phyloP scores from a whole-genome alignment of 1,140 invertebrate genomes.

The Armadillidium nasatum region DNA sequence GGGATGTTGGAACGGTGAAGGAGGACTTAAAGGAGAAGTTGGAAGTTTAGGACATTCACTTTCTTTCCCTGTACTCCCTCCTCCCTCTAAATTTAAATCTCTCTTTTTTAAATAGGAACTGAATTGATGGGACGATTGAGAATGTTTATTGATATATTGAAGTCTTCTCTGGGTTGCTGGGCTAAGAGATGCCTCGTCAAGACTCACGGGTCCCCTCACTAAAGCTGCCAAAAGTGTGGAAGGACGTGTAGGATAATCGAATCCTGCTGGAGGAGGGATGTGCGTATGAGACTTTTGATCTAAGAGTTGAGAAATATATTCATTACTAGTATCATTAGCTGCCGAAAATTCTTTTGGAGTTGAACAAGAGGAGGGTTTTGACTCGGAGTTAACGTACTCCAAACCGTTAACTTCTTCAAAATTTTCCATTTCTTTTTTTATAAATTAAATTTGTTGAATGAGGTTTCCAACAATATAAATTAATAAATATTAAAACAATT shows the following conservation, averaged over 20 bases:
- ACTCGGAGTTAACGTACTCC: too few species aligned
- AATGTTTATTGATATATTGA: conserved; percentile 26
- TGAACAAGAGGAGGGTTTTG: too few species aligned
- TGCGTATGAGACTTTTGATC: conserved; percentile 36
- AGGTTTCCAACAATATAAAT: too few species aligned
- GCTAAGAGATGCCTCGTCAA: conserved; percentile 34
- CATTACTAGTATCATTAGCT: background rate
- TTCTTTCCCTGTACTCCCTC: conserved; percentile 28
- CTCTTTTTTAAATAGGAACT: conserved; percentile 27
- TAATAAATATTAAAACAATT: too few species aligned
- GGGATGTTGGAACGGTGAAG: conserved; percentile 40
- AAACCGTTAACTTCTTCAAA: too few species aligned
- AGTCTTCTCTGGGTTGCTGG: conserved; percentile 24
- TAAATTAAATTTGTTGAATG: too few species aligned
- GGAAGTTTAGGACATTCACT: conserved; percentile 34
- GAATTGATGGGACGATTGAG: background rate
- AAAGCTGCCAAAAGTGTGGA: conserved; percentile 32
- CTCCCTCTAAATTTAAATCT: conserved; percentile 23
- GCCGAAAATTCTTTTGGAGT: too few species aligned
- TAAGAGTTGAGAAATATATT: conserved; percentile 21
- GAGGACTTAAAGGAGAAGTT: conserved; percentile 36
- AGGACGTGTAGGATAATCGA: conserved; percentile 37
- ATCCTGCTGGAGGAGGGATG: conserved; percentile 43
- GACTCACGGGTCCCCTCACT: conserved; percentile 30
- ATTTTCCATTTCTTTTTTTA: too few species aligned